A percentile compares a stretch with the other conserved stretches of the same genome.
These are phyloP conservation scores for Hirudinaria manillensis DNA, from an alignment of 2,888 invertebrate genomes.

Conservation along the genomic window DNA sequence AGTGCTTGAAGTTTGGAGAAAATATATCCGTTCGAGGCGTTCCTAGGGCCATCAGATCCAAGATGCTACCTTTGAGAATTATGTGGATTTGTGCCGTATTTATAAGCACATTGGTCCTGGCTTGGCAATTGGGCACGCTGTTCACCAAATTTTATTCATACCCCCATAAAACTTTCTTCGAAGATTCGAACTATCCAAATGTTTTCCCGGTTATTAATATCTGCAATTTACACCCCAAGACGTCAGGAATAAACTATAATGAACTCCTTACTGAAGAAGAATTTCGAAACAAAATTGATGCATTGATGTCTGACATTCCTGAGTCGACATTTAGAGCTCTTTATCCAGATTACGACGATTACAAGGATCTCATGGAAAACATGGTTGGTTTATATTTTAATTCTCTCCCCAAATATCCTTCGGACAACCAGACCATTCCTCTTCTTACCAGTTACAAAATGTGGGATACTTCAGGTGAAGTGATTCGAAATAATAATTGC, in stretches of 20 bases:
- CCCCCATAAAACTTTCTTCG: constrained; percentile 10
- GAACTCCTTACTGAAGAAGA: not conserved
- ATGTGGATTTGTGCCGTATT: constrained; percentile 21
- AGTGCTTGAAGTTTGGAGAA: constrained; percentile 25
- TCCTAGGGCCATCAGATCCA: constrained; percentile 21
- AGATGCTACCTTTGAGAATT: not conserved
- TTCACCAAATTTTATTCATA: constrained; percentile 8
- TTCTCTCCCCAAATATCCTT: not conserved
- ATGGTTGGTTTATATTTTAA: not conserved
- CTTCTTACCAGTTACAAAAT: not conserved
- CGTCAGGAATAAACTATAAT: not conserved
- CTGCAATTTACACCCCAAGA: constrained; percentile 22
- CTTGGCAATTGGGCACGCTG: constrained; percentile 9
- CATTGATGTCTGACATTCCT: not conserved
- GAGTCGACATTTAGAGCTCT: not conserved
- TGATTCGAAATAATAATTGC: not conserved
- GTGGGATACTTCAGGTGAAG: not conserved
- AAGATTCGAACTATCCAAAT: constrained; percentile 12
- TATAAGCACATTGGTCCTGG: not conserved
- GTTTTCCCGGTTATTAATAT: constrained; percentile 8
- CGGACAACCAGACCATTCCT: not conserved
- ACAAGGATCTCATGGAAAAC: not conserved
- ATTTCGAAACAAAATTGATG: not conserved
- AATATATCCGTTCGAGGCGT: constrained; percentile 23
- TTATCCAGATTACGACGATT: not conserved